Evolutionary conservation across 2,797 vertebrate genomes (phyloP), one percentile per base, ranked within the genome.

Genomic region (Myoxocephalus aenaeus): DNA sequence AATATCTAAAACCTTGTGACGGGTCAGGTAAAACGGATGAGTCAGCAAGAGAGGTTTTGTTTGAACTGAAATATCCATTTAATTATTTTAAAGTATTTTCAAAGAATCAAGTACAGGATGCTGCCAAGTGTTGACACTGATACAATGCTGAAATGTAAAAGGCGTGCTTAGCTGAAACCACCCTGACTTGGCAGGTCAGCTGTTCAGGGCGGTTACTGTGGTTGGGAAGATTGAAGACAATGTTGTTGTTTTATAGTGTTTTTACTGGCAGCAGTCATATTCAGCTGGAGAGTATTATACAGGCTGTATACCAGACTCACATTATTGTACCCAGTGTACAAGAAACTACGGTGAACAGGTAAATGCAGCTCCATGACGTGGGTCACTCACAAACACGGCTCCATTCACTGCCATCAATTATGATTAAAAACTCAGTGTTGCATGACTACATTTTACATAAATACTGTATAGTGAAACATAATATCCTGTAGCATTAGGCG

Each of bases 1-100:
- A 18, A 17, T 27, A 27, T 22, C 38, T n/a, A 61, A 61, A 61
- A 38, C 58, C 38, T 40, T 61, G 34, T 27, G 25, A 27, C 25
- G 7, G 18, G 18, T 0, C 5, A n/a, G 18, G 32, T 61, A n/a
- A 4, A 7, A 36, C 34, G 0, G 32, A 58, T 0, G 20, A 34
- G 34, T 34, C 29, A 58, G 17, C 17, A 8, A 32, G 56, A 20
- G n/a, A 14, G 12, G 6, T 62, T 62, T 40, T 3, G 3, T 14
- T 40, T 40, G 3, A 62, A 42, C 59, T 62, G 36, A 25, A 9
- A 13, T 25, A 17, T 17, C 14, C 2, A 5, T 17, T 63, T 42
- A 14, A 40, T 22, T 61, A 12, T 42, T 10, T 42, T 15, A n/a
- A n/a, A 40, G 12, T 13, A 14, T 14, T 40, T 40, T 4, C 13